These are phyloP conservation scores for Aurelia sp. DNA, from an alignment of 30 jellyfish, hydroid and myxozoan genomes.

Conservation along the genomic window DNA sequence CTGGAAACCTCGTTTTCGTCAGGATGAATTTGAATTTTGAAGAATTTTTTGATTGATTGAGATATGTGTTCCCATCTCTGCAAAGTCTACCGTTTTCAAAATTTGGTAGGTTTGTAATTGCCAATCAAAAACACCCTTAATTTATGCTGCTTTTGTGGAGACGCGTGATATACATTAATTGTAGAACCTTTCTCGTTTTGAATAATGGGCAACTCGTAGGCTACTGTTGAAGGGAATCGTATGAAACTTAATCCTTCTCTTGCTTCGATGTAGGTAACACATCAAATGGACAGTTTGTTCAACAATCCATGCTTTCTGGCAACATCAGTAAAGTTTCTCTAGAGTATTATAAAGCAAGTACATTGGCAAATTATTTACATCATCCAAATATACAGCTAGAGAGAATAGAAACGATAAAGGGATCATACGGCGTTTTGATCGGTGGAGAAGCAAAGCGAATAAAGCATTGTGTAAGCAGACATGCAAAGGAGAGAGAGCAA, in stretches of 20 bases:
- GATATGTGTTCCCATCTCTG: too few relatives aligned
- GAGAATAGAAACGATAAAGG: neutral
- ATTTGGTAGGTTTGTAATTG: too few relatives aligned
- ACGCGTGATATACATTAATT: neutral
- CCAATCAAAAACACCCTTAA: too few relatives aligned
- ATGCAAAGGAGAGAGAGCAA: constrained; percentile 21
- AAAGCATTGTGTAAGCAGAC: constrained; percentile 15
- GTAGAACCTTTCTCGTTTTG: neutral
- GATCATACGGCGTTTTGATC: constrained; percentile 48
- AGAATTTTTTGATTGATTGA: too few relatives aligned
- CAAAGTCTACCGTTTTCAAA: too few relatives aligned
- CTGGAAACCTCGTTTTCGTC: too few relatives aligned
- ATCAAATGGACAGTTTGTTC: constrained; percentile 35
- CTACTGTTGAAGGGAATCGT: neutral
- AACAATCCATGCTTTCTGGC: constrained; percentile 40
- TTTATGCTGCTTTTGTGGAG: too few relatives aligned
- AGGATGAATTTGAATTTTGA: too few relatives aligned
- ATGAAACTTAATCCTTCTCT: too few relatives aligned
- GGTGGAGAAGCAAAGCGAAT: constrained; percentile 44
- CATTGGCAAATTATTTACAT: neutral
- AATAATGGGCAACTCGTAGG: neutral
- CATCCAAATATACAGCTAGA: constrained; percentile 43
- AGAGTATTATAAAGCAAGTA: constrained; percentile 33
- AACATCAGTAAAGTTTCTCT: constrained; percentile 9
- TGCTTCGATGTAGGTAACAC: constrained; percentile 17